Conservation (phyloP, 2,888 invertebrate genomes). For the Falcaria lacertinaria region DNA sequence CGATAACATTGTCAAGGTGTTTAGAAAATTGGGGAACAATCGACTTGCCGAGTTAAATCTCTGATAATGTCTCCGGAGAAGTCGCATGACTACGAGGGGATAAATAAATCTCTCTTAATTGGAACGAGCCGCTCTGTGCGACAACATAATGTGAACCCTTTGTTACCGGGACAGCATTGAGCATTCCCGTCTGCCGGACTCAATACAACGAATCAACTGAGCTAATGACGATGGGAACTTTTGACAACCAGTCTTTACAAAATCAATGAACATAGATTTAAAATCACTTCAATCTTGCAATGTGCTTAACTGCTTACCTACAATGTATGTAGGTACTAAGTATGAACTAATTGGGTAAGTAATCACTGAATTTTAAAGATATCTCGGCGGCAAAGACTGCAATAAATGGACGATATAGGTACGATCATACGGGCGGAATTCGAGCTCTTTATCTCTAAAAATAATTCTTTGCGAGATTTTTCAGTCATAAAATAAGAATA, state of each 20-base stretch:
- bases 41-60: slow-evolving; percentile 68
- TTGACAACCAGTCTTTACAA: slow-evolving; percentile 43
- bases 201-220: slow-evolving; percentile 57
- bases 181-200: slow-evolving; percentile 51
- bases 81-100: slow-evolving; percentile 56
- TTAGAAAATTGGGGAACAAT: slow-evolving; percentile 75
- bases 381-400: slow-evolving; percentile 4
- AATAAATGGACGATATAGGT: slow-evolving; percentile 15
- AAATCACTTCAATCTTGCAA: slow-evolving; percentile 20
- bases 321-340: too few relatives aligned
- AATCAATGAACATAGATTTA: too few relatives aligned
- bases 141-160: slow-evolving; percentile 69
- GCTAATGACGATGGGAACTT: slow-evolving; percentile 58
- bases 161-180: slow-evolving; percentile 59
- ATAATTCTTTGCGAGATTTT: slow-evolving; percentile 47
- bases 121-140: slow-evolving; percentile 60
- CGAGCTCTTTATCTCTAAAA: slow-evolving; percentile 21
- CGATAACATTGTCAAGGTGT: slow-evolving; percentile 67
- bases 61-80: slow-evolving; percentile 67
- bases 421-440: slow-evolving; percentile 12
- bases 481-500: slow-evolving; percentile 61
- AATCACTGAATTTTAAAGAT: slow-evolving; percentile 19
- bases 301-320: too few relatives aligned
- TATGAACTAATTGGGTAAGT: too few relatives aligned
- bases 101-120: slow-evolving; percentile 76